Evolutionary conservation across 2,888 invertebrate species (phyloP).

Genomic region (Nyleta sp.): DNA sequence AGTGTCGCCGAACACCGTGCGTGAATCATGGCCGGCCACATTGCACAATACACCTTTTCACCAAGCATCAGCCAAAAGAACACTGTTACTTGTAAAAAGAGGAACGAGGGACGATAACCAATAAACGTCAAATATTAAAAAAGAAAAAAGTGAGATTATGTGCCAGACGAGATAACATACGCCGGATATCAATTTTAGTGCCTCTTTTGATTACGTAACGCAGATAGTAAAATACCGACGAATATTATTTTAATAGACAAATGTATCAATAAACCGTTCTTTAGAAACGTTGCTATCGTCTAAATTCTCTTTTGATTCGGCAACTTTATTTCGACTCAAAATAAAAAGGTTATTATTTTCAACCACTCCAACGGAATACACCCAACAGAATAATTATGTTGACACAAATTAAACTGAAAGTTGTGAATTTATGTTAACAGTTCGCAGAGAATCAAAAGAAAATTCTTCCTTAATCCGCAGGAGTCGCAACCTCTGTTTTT

Average conservation of each 20-base stretch:
- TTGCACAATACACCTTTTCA: conserved; percentile 45
- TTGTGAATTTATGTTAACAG: no score
- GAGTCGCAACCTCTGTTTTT: neutral
- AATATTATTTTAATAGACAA: conserved; percentile 5
- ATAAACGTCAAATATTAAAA: neutral
- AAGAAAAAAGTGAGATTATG: conserved; percentile 11
- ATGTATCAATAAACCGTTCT: neutral
- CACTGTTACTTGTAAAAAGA: conserved; percentile 25
- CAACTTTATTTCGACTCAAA: no score
- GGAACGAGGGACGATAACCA: no score
- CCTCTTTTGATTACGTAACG: conserved; percentile 5
- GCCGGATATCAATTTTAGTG: conserved; percentile 14
- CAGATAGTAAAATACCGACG: neutral
- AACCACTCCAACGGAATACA: no score
- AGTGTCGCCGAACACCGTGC: conserved; percentile 66
- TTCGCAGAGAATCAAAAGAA: no score
- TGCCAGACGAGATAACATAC: conserved; percentile 1
- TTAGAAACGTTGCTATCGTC: no score
- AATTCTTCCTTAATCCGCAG: neutral
- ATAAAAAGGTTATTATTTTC: no score
- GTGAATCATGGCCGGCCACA: conserved; percentile 59
- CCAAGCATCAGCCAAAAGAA: conserved; percentile 33
- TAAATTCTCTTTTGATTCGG: no score
- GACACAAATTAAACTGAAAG: no score
- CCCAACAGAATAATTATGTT: no score